Percentiles rank a stretch among this genome's conserved stretches.
Evolutionary conservation across 2,113 vertebrate species (phyloP).

Genomic region (Sprattus sprattus): DNA sequence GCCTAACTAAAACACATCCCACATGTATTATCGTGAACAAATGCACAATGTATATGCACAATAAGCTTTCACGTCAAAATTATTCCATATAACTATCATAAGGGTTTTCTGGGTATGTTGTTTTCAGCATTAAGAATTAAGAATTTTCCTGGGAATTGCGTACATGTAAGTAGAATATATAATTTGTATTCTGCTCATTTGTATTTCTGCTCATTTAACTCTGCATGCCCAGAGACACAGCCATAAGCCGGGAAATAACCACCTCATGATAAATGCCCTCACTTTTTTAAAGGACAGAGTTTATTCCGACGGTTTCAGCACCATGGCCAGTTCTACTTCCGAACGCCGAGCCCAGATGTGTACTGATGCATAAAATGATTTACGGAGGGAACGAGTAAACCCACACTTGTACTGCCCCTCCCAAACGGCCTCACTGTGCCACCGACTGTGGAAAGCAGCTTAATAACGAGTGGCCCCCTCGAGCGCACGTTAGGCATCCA

Average conservation of each 20-base stretch:
- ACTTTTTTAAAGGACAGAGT: neutral
- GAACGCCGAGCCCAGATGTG: neutral
- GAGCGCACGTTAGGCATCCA: neutral
- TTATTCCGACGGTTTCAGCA: conserved; percentile 51
- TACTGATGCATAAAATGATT: neutral
- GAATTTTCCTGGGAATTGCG: neutral
- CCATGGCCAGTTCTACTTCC: conserved; percentile 56
- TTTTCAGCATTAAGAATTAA: neutral
- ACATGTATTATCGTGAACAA: neutral
- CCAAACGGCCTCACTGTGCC: neutral
- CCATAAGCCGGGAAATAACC: neutral
- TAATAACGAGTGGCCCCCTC: neutral
- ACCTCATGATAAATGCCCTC: neutral
- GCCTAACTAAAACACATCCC: neutral
- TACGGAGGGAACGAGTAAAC: neutral
- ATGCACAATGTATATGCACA: neutral
- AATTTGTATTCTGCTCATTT: neutral
- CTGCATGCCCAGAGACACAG: neutral
- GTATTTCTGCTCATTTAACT: neutral
- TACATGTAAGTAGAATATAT: neutral
- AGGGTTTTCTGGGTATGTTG: neutral
- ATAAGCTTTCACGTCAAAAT: neutral
- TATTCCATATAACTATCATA: neutral
- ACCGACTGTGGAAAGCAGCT: neutral
- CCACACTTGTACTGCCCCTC: neutral